Base-by-base conservation (phyloP, 2,888 invertebrate species). In the Dugesia japonica region DNA sequence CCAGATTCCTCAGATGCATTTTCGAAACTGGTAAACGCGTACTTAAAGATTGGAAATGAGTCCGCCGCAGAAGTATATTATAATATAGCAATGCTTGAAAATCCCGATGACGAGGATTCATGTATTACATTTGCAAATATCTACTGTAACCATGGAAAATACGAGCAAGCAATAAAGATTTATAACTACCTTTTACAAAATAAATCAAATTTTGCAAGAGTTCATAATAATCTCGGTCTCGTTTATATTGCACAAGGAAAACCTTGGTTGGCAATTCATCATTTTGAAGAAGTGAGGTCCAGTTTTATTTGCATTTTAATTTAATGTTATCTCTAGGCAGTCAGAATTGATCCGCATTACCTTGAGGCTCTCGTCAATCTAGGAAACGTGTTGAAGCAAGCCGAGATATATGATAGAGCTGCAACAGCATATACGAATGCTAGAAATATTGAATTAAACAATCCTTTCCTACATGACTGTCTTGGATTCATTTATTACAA, bases 171-270 rank as follows among this genome's bases (percentile, higher is more conserved):
- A n/a, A n/a, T n/a, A n/a, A n/a, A n/a, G n/a, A n/a, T n/a, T n/a
- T n/a, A n/a, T n/a, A n/a, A n/a, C n/a, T n/a, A n/a, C n/a, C n/a
- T n/a, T n/a, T 99, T 99, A 85, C 98, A 98, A 88, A 98, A 97
- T 72, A 89, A 95, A 85, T 97, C 97, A 72, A 94, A 94, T 86
- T 98, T 99, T 87, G 97, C 97, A 75, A 97, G 98, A 73, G 98
- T 98, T 79, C 98, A 98, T 98, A 95, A 95, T 87, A 99, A 99
- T 86, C 89, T 98, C 82, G 98, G 98, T 81, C 99, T 98, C 87
- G 97, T 98, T 78, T 98, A 98, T 88, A 99, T 98, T 87, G 94
- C 95, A 28, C 94, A 98, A 85, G 94, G 94, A 80, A 97, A 99
- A 86, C 93, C 98, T 82, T 98, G 98, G 98, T 87, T 98, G 83